Evolutionary conservation across 2,113 vertebrate species (phyloP), one percentile per base, ranked within the genome.

Genomic region (Paramormyrops kingsleyae): DNA sequence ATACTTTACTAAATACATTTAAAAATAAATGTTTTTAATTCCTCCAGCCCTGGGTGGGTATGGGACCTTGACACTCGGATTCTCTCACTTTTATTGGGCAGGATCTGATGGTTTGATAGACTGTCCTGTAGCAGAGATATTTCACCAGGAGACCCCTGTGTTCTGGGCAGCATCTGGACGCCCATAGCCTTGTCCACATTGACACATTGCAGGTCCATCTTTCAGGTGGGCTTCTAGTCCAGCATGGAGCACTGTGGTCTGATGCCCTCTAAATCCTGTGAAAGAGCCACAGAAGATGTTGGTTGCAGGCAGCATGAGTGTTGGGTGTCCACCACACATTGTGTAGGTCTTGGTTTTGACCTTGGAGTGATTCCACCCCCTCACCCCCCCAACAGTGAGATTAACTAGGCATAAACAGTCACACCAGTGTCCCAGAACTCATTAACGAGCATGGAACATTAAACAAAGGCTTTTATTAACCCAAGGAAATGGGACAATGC

Each of bases 371-470:
- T 15, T 31, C 13, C 13, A 15, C 13, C 74, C 35, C 15, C 31
- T 15, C 70, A 35, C 70, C 70, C 13, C 31, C 9, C 27, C 27
- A 80, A 21, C 27, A 80, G 17, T 39, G 46, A 53, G 85, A 35
- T 87, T 80, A 77, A 77, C 70, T 39, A 80, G 74, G 3, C 62
- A 70, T 70, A 70, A 70, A 80, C 74, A 80, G 74, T 80, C 74
- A 80, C 15, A 17, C 35, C 74, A 19, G 74, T 35, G 31, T 39
- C 70, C 70, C 70, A 39, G 70, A 77, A 77, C 70, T 39, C 70
- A 77, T 77, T 77, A 77, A 77, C 15, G 35, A 77, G 13, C 15
- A 39, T 35, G 31, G 70, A 77, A 39, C 70, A 77, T 77, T 77
- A 77, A 77, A 77, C 70, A 77, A 39, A 39, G 70, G 31, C 70